phyloP scores from a whole-genome alignment of 2,797 vertebrate species.

The Anguilla marmorata region DNA sequence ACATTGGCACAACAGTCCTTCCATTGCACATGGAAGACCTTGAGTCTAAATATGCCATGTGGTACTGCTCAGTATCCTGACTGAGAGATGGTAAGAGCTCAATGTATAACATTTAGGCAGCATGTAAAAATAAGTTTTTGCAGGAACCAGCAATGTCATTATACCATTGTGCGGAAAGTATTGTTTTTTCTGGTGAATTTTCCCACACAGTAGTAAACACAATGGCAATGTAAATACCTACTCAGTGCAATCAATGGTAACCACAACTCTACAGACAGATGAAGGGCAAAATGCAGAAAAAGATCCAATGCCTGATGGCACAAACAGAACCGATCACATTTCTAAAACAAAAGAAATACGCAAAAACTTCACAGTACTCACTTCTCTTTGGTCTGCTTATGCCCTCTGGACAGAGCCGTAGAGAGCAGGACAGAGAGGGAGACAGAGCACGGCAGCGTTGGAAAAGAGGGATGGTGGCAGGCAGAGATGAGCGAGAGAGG shows the following conservation, averaged over 20 bases:
- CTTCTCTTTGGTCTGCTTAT: constrained; percentile 16
- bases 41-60: neutral
- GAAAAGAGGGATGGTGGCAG: constrained; percentile 37
- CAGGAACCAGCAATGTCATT: neutral
- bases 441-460: neutral
- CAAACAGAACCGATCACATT: neutral
- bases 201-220: neutral
- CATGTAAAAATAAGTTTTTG: neutral
- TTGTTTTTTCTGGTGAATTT: neutral
- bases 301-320: neutral
- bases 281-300: neutral
- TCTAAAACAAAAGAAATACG: constrained; percentile 38
- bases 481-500: constrained; percentile 42
- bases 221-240: neutral
- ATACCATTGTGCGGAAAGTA: neutral
- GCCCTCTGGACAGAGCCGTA: neutral
- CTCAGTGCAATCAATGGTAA: neutral
- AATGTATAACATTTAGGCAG: neutral
- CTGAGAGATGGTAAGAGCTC: neutral
- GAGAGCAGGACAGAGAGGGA: neutral
- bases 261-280: neutral
- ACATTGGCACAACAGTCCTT: neutral
- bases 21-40: neutral
- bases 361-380: constrained; percentile 25
- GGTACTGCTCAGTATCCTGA: neutral